Evolutionary conservation across 1,140 invertebrate genomes (phyloP).

Genomic region (Leptinotarsa texana): DNA sequence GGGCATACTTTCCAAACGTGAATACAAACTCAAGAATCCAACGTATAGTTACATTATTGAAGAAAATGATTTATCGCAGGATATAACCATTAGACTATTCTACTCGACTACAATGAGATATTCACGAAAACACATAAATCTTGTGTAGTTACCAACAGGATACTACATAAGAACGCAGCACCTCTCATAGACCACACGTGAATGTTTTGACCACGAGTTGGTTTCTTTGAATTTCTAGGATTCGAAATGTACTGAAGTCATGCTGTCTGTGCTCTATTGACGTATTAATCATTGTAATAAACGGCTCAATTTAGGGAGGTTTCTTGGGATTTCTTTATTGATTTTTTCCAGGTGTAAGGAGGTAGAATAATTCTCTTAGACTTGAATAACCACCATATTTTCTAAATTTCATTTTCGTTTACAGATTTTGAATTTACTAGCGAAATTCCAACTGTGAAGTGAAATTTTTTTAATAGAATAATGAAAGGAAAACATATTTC

Average conservation of each 20-base stretch:
- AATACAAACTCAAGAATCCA: neutral
- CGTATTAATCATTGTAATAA: neutral
- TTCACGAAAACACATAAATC: neutral
- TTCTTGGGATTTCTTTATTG: neutral
- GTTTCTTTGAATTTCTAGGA: neutral
- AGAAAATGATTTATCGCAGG: no score
- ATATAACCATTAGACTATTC: neutral
- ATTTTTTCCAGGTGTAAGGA: neutral
- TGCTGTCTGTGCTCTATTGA: neutral
- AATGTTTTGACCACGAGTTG: neutral
- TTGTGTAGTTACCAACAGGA: slow-evolving; percentile 3
- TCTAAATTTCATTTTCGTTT: neutral
- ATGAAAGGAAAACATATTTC: no score
- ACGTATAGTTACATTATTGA: neutral
- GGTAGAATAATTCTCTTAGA: neutral
- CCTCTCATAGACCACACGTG: neutral
- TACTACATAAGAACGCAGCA: neutral
- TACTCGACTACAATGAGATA: neutral
- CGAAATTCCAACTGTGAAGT: no score
- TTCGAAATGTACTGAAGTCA: neutral
- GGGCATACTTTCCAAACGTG: neutral
- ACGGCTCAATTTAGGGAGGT: neutral
- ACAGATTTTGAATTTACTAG: no score
- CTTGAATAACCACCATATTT: neutral
- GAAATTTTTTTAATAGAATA: no score